These are phyloP conservation scores for Botrylloides violaceus DNA, from an alignment of 23 tunicate species.

Conservation along the genomic window DNA sequence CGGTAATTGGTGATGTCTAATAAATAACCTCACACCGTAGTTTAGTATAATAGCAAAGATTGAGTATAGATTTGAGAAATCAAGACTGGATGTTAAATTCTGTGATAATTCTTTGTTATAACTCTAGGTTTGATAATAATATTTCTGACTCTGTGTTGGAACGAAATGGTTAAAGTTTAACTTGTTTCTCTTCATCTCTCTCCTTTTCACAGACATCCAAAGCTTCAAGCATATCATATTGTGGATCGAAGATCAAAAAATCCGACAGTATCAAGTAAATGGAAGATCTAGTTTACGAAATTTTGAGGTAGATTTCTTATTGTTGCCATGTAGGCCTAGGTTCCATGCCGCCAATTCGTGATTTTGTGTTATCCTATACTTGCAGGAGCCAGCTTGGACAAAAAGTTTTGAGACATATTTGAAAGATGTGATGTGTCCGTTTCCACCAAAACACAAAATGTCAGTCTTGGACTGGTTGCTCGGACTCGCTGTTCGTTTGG, in stretches of 20 bases:
- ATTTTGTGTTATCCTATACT: too few relatives aligned
- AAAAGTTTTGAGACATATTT: constrained; percentile 35
- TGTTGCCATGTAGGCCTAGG: background rate
- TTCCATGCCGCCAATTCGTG: too few relatives aligned
- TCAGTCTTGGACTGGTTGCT: constrained; percentile 64
- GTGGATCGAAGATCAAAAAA: constrained; percentile 92
- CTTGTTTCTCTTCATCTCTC: background rate
- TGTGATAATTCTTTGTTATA: background rate
- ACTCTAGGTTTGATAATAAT: background rate
- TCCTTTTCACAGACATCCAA: constrained; percentile 26
- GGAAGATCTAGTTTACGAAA: constrained; percentile 39
- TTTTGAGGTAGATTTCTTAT: constrained; percentile 5
- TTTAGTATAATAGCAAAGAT: too few relatives aligned
- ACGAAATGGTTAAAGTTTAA: background rate
- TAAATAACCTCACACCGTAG: too few relatives aligned
- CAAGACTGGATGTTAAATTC: background rate
- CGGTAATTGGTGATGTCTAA: constrained; percentile 20
- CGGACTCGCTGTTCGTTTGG: constrained; percentile 62
- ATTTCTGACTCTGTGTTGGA: too few relatives aligned
- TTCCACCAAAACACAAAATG: constrained; percentile 20
- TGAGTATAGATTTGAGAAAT: too few relatives aligned
- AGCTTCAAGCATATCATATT: constrained; percentile 36
- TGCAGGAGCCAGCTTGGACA: constrained; percentile 53
- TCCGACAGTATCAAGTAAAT: constrained; percentile 63
- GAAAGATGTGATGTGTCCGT: constrained; percentile 64